These are phyloP conservation scores for Dendrophyllia cribrosa DNA, from an alignment of 64 coral and sea anemone genomes.

Conservation along the genomic window DNA sequence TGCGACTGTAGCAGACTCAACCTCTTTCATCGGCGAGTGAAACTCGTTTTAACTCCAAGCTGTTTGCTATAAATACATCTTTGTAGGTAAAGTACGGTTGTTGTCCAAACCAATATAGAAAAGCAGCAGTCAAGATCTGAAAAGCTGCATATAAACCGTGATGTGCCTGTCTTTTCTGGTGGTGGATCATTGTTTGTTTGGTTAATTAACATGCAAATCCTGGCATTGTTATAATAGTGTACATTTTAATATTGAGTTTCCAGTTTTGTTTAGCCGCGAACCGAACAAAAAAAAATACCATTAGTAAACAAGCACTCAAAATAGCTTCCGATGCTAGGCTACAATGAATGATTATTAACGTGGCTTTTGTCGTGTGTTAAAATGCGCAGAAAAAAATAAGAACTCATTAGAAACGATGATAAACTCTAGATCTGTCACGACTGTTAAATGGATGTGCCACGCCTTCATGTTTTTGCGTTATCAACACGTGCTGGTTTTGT, in stretches of 20 bases:
- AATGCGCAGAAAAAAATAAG: neutral
- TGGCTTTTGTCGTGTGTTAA: neutral
- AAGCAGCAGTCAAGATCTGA: too few relatives aligned
- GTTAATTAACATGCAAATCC: neutral
- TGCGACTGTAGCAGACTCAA: neutral
- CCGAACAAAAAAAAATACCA: too few relatives aligned
- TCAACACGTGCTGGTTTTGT: too few relatives aligned
- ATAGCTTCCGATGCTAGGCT: neutral
- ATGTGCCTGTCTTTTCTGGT: neutral
- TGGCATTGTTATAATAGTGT: neutral
- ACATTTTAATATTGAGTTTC: neutral
- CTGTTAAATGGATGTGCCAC: too few relatives aligned
- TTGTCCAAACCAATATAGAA: too few relatives aligned
- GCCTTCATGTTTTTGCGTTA: too few relatives aligned
- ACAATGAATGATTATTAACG: neutral
- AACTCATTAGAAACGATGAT: too few relatives aligned
- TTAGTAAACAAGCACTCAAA: neutral
- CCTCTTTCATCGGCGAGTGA: neutral
- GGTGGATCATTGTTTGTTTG: neutral
- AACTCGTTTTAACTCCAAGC: neutral
- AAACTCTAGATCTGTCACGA: too few relatives aligned
- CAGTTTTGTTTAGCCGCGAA: too few relatives aligned
- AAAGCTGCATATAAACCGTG: too few relatives aligned
- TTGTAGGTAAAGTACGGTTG: neutral
- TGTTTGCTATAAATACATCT: neutral